Conservation (phyloP, 2,888 invertebrate genomes). For the Eupithecia inturbata region DNA sequence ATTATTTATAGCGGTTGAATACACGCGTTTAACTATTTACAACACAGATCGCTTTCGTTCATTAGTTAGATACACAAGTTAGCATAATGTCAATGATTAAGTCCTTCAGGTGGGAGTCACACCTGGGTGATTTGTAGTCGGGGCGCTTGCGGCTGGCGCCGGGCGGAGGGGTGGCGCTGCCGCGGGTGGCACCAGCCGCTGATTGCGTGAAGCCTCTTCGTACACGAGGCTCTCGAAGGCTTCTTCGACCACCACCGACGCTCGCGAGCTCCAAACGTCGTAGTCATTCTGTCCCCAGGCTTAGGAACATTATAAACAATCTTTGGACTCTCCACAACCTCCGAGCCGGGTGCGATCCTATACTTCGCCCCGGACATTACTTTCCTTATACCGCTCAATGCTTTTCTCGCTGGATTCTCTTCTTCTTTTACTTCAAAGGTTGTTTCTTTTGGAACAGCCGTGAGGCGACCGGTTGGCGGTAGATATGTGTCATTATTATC, state of each 20-base stretch:
- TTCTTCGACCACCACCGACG: conserved; percentile 64
- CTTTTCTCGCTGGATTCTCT: conserved; percentile 62
- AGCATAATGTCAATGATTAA: conserved; percentile 40
- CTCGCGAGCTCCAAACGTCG: conserved; percentile 73
- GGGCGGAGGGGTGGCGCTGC: conserved; percentile 61
- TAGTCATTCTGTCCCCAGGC: conserved; percentile 76
- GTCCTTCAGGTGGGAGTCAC: conserved; percentile 58
- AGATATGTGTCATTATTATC: conserved; percentile 52
- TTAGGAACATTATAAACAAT: conserved; percentile 76
- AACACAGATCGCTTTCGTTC: conserved; percentile 31
- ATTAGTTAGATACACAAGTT: conserved; percentile 34
- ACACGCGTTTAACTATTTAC: conserved; percentile 27
- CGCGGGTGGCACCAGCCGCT: conserved; percentile 67
- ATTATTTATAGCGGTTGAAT: conserved; percentile 40
- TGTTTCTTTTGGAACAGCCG: conserved; percentile 66
- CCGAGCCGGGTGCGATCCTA: conserved; percentile 69
- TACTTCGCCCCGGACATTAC: conserved; percentile 72
- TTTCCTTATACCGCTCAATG: conserved; percentile 69
- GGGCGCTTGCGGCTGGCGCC: conserved; percentile 66
- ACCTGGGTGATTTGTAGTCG: conserved; percentile 81
- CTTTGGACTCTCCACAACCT: conserved; percentile 73
- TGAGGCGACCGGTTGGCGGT: conserved; percentile 64
- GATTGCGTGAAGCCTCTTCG: conserved; percentile 61
- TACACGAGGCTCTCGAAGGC: conserved; percentile 64
- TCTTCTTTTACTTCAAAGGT: conserved; percentile 64